A percentile compares a stretch with the other conserved stretches of the same genome.
Conservation (phyloP, 2,113 vertebrate genomes). For the Kobus ellipsiprymnus region DNA sequence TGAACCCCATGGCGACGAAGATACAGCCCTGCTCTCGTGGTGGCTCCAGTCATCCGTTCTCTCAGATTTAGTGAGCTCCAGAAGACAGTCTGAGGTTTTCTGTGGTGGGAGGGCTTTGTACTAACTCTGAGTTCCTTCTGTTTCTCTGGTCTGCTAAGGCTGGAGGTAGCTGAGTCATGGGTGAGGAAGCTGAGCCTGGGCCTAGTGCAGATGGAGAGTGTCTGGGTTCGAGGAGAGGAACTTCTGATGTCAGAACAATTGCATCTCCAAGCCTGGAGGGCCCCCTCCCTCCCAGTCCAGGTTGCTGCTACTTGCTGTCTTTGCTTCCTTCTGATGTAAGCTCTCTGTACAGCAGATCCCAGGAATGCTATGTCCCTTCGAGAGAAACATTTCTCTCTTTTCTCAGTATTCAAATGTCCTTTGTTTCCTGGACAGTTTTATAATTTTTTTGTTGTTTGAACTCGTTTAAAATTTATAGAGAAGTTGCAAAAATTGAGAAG, state of each 20-base stretch:
- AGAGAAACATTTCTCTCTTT: not conserved
- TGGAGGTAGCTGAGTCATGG: not conserved
- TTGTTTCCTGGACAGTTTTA: not conserved
- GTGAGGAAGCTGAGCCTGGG: not conserved
- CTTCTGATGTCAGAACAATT: rapidly evolving
- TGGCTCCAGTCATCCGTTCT: not conserved
- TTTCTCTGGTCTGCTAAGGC: not conserved
- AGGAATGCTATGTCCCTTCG: not conserved
- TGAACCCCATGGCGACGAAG: rapidly evolving
- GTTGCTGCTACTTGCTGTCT: not conserved
- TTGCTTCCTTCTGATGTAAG: not conserved
- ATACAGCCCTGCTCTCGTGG: rapidly evolving
- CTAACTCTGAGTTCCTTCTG: not conserved
- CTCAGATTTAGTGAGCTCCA: not conserved
- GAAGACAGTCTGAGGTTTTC: not conserved
- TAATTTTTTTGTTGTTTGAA: not conserved
- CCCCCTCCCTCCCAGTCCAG: not conserved
- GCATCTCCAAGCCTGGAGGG: not conserved
- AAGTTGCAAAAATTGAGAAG: not conserved
- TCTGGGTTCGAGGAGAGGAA: not conserved
- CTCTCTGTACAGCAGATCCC: not conserved
- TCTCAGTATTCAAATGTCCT: not conserved
- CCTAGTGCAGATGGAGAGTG: not conserved
- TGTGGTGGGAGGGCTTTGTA: not conserved
- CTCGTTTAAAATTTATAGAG: not conserved